Conservation (phyloP, 1,140 invertebrate genomes). For the Medauroidea extradentata region DNA sequence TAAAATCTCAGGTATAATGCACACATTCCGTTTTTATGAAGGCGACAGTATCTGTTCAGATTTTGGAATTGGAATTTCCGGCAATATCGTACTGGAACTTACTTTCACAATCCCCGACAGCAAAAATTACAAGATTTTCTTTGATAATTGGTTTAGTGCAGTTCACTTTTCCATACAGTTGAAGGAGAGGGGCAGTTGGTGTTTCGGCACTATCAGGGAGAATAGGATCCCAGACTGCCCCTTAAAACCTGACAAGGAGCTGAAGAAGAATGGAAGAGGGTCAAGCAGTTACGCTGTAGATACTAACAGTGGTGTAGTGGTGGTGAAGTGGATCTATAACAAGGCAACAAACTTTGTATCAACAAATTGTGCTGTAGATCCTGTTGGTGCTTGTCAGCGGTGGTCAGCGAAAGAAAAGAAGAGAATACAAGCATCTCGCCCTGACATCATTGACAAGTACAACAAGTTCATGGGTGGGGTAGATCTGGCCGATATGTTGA, state of each 20-base stretch:
- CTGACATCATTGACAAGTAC: conserved; percentile 40
- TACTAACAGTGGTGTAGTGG: conserved; percentile 22
- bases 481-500: conserved; percentile 43
- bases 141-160: conserved; percentile 9
- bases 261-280: conserved; percentile 38
- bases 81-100: conserved; percentile 1
- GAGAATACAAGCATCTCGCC: conserved; percentile 36
- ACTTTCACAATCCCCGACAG: background rate
- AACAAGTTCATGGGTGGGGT: too few relatives aligned
- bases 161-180: background rate
- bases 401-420: conserved; percentile 30
- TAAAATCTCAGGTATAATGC: conserved; percentile 17
- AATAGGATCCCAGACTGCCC: background rate
- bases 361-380: conserved; percentile 35
- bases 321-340: conserved; percentile 44
- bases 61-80: background rate
- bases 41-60: conserved; percentile 3
- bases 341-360: conserved; percentile 41
- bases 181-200: background rate
- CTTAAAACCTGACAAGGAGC: conserved; percentile 29
- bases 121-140: background rate
- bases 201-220: background rate
- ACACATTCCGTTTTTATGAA: conserved; percentile 25
- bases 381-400: conserved; percentile 29
- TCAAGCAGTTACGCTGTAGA: too few relatives aligned